Evolutionary conservation across 2,113 vertebrate genomes (phyloP).

Genomic region (Ahaetulla prasina): DNA sequence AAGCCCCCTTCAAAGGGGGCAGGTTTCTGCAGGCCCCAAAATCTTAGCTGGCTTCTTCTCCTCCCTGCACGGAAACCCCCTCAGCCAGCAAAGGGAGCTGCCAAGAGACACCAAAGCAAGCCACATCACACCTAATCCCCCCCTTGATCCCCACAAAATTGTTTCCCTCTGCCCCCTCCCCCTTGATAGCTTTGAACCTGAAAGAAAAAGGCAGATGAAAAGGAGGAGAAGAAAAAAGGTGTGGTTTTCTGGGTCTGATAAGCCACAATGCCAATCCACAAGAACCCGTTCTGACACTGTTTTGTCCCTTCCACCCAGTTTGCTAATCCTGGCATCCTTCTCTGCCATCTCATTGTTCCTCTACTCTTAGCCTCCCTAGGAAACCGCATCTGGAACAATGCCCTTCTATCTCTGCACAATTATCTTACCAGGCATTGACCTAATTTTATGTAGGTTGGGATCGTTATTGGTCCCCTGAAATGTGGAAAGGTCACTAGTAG

Average conservation of each 20-base stretch:
- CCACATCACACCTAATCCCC: slow-evolving; percentile 21
- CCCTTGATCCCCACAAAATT: slow-evolving; percentile 20
- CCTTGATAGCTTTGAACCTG: slow-evolving; percentile 16
- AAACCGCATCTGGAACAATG: not conserved
- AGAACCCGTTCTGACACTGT: not conserved
- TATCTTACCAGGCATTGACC: too few species aligned
- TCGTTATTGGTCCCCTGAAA: not conserved
- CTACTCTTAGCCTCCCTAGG: not conserved
- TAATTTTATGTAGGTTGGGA: not conserved
- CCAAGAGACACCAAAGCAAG: slow-evolving; percentile 18
- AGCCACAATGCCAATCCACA: not conserved
- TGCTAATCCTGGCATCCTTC: not conserved
- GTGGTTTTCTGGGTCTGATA: not conserved
- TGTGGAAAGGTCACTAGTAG: not conserved
- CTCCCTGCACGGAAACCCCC: slow-evolving; percentile 11
- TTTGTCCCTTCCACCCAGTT: not conserved
- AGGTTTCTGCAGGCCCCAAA: slow-evolving; percentile 32
- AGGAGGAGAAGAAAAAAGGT: not conserved
- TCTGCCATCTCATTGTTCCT: not conserved
- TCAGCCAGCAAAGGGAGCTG: not conserved
- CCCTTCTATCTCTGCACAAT: not conserved
- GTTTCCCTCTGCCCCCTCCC: not conserved
- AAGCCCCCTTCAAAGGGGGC: slow-evolving; percentile 24
- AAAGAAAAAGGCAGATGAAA: slow-evolving; percentile 14
- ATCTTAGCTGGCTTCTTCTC: slow-evolving; percentile 16